Base-by-base conservation (phyloP, 2,888 invertebrate genomes). In the Caenorhabditis sp. region DNA sequence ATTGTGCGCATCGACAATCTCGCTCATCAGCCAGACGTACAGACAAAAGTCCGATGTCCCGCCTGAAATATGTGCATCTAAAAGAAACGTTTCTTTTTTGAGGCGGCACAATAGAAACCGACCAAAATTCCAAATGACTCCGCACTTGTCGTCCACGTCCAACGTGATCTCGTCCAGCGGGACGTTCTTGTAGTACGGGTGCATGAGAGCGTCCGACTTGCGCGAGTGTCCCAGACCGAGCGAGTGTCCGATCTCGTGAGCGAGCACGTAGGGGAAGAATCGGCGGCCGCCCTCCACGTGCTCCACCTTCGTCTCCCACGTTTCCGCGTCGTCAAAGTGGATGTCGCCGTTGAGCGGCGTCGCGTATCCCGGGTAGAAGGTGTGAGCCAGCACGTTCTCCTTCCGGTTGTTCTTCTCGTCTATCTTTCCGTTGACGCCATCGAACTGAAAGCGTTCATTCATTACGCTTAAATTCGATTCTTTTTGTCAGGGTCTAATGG, bases 201-300 rank as follows among this genome's bases (percentile, higher is more conserved):
- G 81, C 89, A 89, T 89, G 35, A 89, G 74, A 15, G 89, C 89
- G 20, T 77, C 78, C 1, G 30, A 11, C 39, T 79, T 79, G 20
- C 70, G 56, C 4, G 89, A 89, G 59, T 89, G 89, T 39, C 87
- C 86, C 48, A 89, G 71, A 7, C 89, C 89, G 13, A 89, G 81
- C 2, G 87, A 81, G 70, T 89, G 89, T 0, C 89, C 89, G 76
- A 89, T 89, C 72, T 89, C 89, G 73, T 89, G 89, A 32, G 85
- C 88, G 52, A 89, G 55, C 2, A 89, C 89, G 93, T 89, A 87
- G n/a, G 87, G 88, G 41, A 89, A 86, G 75, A 84, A 83, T 1
- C 79, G 73, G 35, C 65, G 52, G 5, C 63, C 63, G 24, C 9
- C 17, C 11, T 17, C 37, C 3, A 59, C 61, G 5, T 30, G 43